Evolutionary conservation across 1,140 invertebrate genomes (phyloP).

Genomic region (Bathynomus jamesi): DNA sequence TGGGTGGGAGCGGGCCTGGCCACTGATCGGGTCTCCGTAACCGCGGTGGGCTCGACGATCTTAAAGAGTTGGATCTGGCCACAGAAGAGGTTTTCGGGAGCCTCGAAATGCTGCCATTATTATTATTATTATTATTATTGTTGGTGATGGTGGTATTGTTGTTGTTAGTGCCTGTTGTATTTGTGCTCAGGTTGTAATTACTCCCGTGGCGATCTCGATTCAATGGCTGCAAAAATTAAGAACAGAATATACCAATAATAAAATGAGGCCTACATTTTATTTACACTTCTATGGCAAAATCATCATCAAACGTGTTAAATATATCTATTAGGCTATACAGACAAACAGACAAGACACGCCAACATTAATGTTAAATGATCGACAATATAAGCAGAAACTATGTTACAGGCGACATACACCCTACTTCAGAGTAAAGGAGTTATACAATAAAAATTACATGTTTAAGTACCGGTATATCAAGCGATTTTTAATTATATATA

Average conservation of each 20-base stretch:
- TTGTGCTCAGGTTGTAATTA: background rate
- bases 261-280: background rate
- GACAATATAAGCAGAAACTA: too few relatives aligned
- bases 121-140: slow-evolving; percentile 26
- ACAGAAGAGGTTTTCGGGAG: slow-evolving; percentile 76
- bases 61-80: slow-evolving; percentile 78
- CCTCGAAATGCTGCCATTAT: slow-evolving; percentile 19
- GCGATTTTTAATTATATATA: too few relatives aligned
- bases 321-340: background rate
- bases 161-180: background rate
- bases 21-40: slow-evolving; percentile 45
- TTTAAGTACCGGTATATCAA: too few relatives aligned
- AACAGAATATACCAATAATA: background rate
- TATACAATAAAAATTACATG: too few relatives aligned
- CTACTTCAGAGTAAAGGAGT: too few relatives aligned
- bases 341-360: background rate
- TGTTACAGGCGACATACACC: too few relatives aligned
- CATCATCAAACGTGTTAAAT: background rate
- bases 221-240: background rate
- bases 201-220: background rate
- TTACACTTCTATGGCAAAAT: background rate
- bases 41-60: slow-evolving; percentile 81
- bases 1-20: slow-evolving; percentile 26
- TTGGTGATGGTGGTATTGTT: too few relatives aligned
- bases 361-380: too few relatives aligned